Conservation (phyloP, 1,140 invertebrate genomes). For the Oscheius sp. region DNA sequence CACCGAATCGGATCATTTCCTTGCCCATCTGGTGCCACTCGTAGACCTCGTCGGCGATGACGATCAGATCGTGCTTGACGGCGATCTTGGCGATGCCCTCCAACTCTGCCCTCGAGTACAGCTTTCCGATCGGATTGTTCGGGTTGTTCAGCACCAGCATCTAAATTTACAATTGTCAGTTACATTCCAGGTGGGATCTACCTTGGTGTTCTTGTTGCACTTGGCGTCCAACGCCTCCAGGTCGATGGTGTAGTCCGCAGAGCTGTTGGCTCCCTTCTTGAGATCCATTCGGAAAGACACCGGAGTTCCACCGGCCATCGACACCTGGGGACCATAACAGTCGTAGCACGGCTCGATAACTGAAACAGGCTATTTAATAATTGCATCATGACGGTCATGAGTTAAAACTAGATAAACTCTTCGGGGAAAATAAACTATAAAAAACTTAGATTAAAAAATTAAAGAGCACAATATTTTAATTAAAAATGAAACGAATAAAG, state of each 20-base stretch:
- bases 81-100: conserved; percentile 73
- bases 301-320: conserved; percentile 78
- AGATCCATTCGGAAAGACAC: conserved; percentile 82
- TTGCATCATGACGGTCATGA: too few relatives aligned
- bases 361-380: conserved; percentile 67
- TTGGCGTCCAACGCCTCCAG: conserved; percentile 75
- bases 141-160: conserved; percentile 81
- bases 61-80: conserved; percentile 85
- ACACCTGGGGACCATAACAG: conserved; percentile 92
- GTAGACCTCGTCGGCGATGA: conserved; percentile 94
- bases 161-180: too few relatives aligned
- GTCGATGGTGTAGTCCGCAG: conserved; percentile 85
- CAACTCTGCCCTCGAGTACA: conserved; percentile 66
- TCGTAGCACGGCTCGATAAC: conserved; percentile 98
- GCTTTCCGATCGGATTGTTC: conserved; percentile 61
- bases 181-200: too few relatives aligned
- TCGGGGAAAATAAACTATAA: too few relatives aligned
- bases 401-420: too few relatives aligned
- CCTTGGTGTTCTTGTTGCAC: conserved; percentile 86
- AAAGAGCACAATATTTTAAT: too few relatives aligned
- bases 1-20: conserved; percentile 84
- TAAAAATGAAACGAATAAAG: too few relatives aligned
- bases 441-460: too few relatives aligned
- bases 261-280: conserved; percentile 64
- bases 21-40: conserved; percentile 91